phyloP scores from a whole-genome alignment of 2,113 vertebrate genomes.

The Malurus alboscapulatus region DNA sequence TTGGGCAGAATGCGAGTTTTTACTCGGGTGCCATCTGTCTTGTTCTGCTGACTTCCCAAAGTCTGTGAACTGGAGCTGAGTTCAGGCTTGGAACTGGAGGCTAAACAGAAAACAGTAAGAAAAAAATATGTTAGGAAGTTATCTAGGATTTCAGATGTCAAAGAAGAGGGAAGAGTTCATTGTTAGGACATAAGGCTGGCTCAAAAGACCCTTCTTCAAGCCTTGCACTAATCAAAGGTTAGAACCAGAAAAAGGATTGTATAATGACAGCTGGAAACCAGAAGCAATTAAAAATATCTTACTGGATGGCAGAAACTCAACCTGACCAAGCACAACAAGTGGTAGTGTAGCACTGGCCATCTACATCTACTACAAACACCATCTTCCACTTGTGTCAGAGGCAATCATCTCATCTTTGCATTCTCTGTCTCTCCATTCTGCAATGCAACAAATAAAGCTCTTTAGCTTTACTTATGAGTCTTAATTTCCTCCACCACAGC shows the following conservation, averaged over 20 bases:
- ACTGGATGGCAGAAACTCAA: neutral
- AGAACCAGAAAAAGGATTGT: neutral
- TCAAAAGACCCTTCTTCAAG: neutral
- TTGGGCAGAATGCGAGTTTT: conserved; percentile 86
- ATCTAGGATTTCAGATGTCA: conserved; percentile 23
- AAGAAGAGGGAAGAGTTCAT: neutral
- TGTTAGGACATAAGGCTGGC: neutral
- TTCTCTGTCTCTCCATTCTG: neutral
- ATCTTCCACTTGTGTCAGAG: neutral
- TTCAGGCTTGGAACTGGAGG: conserved; percentile 71
- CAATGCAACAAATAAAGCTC: neutral
- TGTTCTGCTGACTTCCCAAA: conserved; percentile 74
- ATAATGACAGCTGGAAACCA: neutral
- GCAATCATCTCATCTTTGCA: neutral
- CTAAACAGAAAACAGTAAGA: conserved; percentile 62
- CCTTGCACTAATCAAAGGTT: neutral
- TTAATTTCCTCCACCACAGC: neutral
- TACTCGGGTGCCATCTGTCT: conserved; percentile 81
- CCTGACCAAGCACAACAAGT: neutral
- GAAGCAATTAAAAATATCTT: neutral
- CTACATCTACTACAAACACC: neutral
- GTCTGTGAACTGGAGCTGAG: conserved; percentile 67
- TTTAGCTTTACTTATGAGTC: neutral
- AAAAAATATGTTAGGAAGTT: conserved; percentile 15
- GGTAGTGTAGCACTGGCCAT: neutral